These are phyloP conservation scores for Tetrapedia diversipes DNA, from an alignment of 2,888 invertebrate genomes.

Conservation along the genomic window DNA sequence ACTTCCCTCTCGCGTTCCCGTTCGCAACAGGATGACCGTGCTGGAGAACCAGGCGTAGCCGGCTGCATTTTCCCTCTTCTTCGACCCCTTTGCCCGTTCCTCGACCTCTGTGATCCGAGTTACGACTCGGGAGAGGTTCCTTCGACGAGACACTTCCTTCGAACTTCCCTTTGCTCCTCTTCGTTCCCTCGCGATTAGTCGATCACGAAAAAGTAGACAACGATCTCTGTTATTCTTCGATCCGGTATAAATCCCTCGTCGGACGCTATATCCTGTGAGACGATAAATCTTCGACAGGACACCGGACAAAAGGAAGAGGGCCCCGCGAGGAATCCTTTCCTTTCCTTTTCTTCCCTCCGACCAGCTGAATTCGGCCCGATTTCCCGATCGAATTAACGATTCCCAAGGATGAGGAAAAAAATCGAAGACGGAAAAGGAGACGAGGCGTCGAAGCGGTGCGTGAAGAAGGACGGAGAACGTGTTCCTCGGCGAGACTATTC, in stretches of 20 bases:
- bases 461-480: conserved; percentile 36
- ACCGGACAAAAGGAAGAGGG: neutral
- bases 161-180: neutral
- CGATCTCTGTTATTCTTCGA: neutral
- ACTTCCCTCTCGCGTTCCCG: conserved; percentile 69
- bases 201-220: neutral
- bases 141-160: neutral
- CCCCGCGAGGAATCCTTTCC: too few relatives aligned
- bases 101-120: conserved; percentile 6
- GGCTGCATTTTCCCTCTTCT: conserved; percentile 69
- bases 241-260: neutral
- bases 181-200: neutral
- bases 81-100: neutral
- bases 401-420: neutral
- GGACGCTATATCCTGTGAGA: neutral
- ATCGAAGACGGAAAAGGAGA: neutral
- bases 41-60: conserved; percentile 68
- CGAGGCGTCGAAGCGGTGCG: conserved; percentile 21
- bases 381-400: conserved; percentile 19
- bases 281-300: neutral
- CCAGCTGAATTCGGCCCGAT: conserved; percentile 3
- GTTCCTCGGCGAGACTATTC: conserved; percentile 35
- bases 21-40: conserved; percentile 72
- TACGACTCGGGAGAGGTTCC: conserved; percentile 10
- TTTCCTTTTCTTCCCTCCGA: neutral